phyloP scores from a whole-genome alignment of 2,888 invertebrate species.

The Nineta flava region DNA sequence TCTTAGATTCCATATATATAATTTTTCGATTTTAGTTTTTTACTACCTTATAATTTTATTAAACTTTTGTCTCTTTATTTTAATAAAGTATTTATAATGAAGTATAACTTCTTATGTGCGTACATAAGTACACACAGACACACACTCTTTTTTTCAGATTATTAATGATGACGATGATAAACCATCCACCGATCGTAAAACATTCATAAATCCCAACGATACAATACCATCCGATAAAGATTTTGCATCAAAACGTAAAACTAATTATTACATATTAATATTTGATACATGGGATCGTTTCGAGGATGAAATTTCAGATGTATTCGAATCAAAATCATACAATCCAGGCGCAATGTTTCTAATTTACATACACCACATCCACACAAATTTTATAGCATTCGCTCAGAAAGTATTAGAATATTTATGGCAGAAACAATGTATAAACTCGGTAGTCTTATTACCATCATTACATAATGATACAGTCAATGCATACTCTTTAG shows the following conservation, averaged over 20 bases:
- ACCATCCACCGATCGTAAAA: not conserved
- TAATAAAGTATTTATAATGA: too few relatives aligned
- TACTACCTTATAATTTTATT: too few relatives aligned
- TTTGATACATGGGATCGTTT: not conserved
- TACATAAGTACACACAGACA: too few relatives aligned
- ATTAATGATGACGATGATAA: not conserved
- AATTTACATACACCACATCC: not conserved
- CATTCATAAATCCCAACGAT: not conserved
- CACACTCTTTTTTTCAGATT: constrained; percentile 1
- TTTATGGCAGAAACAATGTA: not conserved
- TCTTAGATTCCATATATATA: too few relatives aligned
- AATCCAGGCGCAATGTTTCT: not conserved
- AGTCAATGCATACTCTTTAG: not conserved
- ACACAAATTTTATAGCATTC: not conserved
- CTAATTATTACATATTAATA: not conserved
- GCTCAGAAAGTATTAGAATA: not conserved
- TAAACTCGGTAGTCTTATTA: not conserved
- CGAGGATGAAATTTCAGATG: not conserved
- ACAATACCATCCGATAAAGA: not conserved
- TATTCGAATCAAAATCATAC: not conserved
- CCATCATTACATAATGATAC: not conserved
- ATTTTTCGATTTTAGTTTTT: too few relatives aligned
- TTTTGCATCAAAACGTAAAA: not conserved
- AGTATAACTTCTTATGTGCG: too few relatives aligned
- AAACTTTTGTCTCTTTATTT: too few relatives aligned